Evolutionary conservation across 2,113 vertebrate species (phyloP).

Genomic region (Chitala chitala): DNA sequence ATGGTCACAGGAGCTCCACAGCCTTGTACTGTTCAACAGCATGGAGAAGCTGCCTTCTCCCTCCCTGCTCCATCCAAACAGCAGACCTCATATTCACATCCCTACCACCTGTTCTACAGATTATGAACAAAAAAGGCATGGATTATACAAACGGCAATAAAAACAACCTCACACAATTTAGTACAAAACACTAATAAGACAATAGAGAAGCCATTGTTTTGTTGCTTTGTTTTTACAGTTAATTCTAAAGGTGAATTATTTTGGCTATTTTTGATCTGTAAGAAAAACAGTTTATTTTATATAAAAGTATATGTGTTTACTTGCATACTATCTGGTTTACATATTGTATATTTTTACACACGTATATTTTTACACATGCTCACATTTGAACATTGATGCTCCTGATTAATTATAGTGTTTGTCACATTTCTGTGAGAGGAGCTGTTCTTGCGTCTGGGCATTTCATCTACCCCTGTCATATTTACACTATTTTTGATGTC

Average conservation of each 20-base stretch:
- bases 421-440: too few species aligned
- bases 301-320: too few species aligned
- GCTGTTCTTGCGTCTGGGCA: background rate
- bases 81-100: background rate
- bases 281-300: too few species aligned
- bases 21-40: background rate
- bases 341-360: too few species aligned
- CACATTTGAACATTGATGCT: background rate
- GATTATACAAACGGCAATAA: slow-evolving; percentile 18
- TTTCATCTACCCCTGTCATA: slow-evolving; percentile 31
- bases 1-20: background rate
- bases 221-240: too few species aligned
- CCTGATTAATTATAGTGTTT: background rate
- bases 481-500: too few species aligned
- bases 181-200: too few species aligned
- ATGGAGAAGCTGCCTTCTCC: background rate
- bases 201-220: background rate
- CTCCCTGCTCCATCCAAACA: background rate
- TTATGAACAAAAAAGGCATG: slow-evolving; percentile 19
- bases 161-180: background rate
- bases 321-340: too few species aligned
- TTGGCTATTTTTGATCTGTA: too few species aligned
- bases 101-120: slow-evolving; percentile 13
- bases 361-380: too few species aligned
- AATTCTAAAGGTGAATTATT: too few species aligned